Evolutionary conservation across 2,797 vertebrate species (phyloP), one percentile per base, ranked within the genome.

Genomic region (Crenichthys baileyi): DNA sequence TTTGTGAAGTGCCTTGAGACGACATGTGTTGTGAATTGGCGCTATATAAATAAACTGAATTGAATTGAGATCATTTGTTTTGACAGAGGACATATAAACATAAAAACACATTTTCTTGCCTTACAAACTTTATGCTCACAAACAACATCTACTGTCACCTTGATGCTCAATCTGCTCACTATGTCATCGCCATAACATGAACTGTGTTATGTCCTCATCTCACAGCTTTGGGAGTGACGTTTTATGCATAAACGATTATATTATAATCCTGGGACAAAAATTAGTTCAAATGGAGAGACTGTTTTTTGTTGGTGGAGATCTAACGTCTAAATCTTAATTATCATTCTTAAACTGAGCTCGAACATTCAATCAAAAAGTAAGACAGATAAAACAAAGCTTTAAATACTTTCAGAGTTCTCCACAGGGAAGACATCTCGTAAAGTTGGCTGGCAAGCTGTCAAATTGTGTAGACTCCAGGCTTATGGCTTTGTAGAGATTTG

Each of bases 401-500:
- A 82, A 83, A 86, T 74, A 76, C 89, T 81, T 74, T 73, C 74
- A 56, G 82, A 48, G 72, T 75, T 82, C 80, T 75, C 70, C 36
- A 71, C 18, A 2, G 73, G 76, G 73, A 80, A 80, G 89, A 85
- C 78, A 74, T 77, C 1, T 31, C 24, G 68, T 78, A 77, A 82
- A 86, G 74, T 71, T 87, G 85, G 85, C 72, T 90, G 87, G 82
- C 78, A 83, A 53, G 77, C 82, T 90, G 89, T 90, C 90, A 89
- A 86, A 61, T 58, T 39, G 81, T 82, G 72, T 80, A 83, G 82
- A 83, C 84, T 91, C 76, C 80, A 79, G 84, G 80, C 72, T 81
- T 82, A 72, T 75, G 82, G 84, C 85, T 75, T 73, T 80, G 85
- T 78, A 70, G 83, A 90, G 79, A 94, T 94, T 92, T 92, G 84